phyloP scores from a whole-genome alignment of 2,797 vertebrate genomes.

The Astyanax mexicanus region DNA sequence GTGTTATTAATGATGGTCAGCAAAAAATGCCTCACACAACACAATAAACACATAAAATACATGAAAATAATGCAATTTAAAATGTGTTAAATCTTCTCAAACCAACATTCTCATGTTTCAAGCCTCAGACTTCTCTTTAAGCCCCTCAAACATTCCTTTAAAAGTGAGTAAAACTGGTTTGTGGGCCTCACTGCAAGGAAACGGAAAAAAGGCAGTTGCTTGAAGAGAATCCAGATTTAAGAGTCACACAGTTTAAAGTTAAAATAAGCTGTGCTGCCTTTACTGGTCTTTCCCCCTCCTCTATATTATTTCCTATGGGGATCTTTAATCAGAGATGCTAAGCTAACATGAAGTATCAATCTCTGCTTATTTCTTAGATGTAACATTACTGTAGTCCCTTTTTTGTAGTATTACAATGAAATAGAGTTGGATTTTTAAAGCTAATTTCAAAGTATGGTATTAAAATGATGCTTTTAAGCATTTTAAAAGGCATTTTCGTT shows the following conservation, averaged over 20 bases:
- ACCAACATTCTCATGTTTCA: not conserved
- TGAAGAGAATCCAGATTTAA: not conserved
- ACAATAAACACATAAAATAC: too few relatives aligned
- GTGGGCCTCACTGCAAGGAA: not conserved
- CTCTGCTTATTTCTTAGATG: not conserved
- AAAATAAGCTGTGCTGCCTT: not conserved
- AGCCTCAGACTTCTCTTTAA: not conserved
- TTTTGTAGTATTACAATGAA: not conserved
- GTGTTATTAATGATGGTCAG: too few relatives aligned
- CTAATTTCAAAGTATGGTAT: not conserved
- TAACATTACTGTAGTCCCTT: too few relatives aligned
- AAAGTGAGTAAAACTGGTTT: slow-evolving; percentile 28
- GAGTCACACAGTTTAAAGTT: not conserved
- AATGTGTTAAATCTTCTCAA: not conserved
- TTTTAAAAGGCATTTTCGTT: not conserved
- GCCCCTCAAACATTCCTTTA: slow-evolving; percentile 33
- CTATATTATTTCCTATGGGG: too few relatives aligned
- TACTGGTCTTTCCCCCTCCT: too few relatives aligned
- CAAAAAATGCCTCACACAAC: too few relatives aligned
- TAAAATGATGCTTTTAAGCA: not conserved
- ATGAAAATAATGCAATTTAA: too few relatives aligned
- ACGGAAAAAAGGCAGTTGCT: not conserved
- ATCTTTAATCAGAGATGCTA: not conserved
- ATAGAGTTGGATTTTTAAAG: not conserved
- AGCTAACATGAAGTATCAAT: not conserved